Evolutionary conservation across 2,797 vertebrate species (phyloP).

Genomic region (Crypturellus tataupa): DNA sequence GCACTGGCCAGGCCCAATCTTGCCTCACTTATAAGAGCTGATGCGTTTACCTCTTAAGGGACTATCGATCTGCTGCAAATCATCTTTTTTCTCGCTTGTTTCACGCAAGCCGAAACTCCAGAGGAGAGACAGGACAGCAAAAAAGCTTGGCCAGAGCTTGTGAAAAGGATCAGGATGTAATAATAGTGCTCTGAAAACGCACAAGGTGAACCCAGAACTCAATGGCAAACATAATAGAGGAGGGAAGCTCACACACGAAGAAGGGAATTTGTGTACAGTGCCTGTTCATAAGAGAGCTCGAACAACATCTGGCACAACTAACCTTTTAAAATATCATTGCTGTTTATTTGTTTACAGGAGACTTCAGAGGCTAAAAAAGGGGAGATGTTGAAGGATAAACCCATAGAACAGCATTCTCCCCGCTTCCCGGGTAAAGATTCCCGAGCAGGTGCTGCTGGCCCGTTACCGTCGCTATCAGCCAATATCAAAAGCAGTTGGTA

Average conservation of each 20-base stretch:
- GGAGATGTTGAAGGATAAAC: background rate
- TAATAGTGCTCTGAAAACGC: background rate
- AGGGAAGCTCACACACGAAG: background rate
- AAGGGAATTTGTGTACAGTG: background rate
- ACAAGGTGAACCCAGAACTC: background rate
- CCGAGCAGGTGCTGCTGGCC: slow-evolving; percentile 20
- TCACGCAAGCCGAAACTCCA: slow-evolving; percentile 11
- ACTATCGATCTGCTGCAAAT: slow-evolving; percentile 58
- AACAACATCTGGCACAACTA: slow-evolving; percentile 18
- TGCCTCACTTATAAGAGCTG: slow-evolving; percentile 12
- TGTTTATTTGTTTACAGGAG: slow-evolving; percentile 27
- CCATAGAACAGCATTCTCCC: background rate
- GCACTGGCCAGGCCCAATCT: slow-evolving; percentile 23
- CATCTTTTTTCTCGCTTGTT: background rate
- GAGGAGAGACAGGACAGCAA: background rate
- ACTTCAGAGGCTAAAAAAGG: slow-evolving; percentile 1
- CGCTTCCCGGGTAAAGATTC: slow-evolving; percentile 3
- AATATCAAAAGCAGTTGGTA: slow-evolving; percentile 49
- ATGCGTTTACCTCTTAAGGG: slow-evolving; percentile 52
- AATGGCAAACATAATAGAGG: background rate
- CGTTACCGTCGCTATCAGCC: slow-evolving; percentile 17
- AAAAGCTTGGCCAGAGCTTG: background rate
- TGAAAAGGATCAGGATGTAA: background rate
- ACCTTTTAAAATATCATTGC: background rate
- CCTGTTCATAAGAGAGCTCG: background rate